phyloP scores from a whole-genome alignment of 2,113 vertebrate species.

The Parotia lawesii region DNA sequence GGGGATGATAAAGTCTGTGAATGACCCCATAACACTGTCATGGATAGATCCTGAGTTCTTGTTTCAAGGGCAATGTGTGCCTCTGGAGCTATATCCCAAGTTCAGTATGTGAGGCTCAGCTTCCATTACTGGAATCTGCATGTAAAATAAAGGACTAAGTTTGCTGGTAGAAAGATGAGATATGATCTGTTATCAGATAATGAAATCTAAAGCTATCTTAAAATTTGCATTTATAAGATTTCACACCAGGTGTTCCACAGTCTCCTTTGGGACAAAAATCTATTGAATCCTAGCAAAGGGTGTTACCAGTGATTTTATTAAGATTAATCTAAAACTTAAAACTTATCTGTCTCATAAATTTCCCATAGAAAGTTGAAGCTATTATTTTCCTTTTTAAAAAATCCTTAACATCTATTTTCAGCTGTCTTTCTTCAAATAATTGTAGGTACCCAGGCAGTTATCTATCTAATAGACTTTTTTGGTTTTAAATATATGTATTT shows the following conservation, averaged over 20 bases:
- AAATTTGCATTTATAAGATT: slow-evolving; percentile 14
- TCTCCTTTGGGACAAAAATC: not conserved
- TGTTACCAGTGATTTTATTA: not conserved
- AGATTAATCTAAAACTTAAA: not conserved
- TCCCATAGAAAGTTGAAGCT: not conserved
- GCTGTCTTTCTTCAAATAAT: not conserved
- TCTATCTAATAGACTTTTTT: not conserved
- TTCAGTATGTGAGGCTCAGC: not conserved
- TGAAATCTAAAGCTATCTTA: not conserved
- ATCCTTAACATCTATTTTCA: not conserved
- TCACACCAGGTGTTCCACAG: not conserved
- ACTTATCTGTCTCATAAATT: not conserved
- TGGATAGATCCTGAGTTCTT: not conserved
- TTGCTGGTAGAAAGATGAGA: not conserved
- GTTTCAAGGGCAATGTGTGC: accelerated
- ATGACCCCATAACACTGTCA: not conserved
- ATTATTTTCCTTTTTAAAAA: not conserved
- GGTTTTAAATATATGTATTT: not conserved
- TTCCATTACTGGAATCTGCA: not conserved
- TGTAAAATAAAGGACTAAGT: not conserved
- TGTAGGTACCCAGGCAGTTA: not conserved
- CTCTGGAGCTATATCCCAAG: not conserved
- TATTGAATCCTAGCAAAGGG: not conserved
- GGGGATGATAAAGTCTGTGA: not conserved
- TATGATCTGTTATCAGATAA: slow-evolving; percentile 10